phyloP scores from a whole-genome alignment of 1,140 invertebrate species.

The Cyclina sinensis region DNA sequence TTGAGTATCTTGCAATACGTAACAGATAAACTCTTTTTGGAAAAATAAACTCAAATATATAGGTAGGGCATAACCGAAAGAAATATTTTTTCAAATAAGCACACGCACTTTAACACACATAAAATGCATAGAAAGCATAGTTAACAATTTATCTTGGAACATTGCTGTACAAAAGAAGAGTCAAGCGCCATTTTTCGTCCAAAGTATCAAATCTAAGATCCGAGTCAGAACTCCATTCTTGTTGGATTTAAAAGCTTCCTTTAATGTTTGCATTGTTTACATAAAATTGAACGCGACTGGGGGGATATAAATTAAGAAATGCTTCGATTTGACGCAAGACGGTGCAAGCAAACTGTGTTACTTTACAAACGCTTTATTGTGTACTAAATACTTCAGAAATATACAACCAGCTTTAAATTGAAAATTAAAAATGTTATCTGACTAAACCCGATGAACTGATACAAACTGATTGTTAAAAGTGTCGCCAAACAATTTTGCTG shows the following conservation, averaged over 20 bases:
- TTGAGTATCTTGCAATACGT: too few species aligned
- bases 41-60: too few species aligned
- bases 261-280: not conserved
- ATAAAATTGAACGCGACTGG: not conserved
- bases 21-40: too few species aligned
- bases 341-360: not conserved
- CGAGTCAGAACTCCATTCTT: too few species aligned
- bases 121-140: too few species aligned
- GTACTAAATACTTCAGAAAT: not conserved
- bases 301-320: not conserved
- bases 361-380: not conserved
- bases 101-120: too few species aligned
- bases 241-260: not conserved
- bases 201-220: too few species aligned
- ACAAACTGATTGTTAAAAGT: slow-evolving; percentile 7
- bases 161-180: too few species aligned
- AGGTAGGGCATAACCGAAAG: too few species aligned
- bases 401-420: not conserved
- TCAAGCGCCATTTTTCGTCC: too few species aligned
- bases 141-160: too few species aligned
- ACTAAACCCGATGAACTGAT: not conserved
- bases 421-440: slow-evolving; percentile 7
- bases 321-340: not conserved
- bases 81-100: too few species aligned
- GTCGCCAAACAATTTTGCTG: not conserved